These are phyloP conservation scores for Passerculus sandwichensis DNA, from an alignment of 2,797 vertebrate genomes.

Conservation along the genomic window DNA sequence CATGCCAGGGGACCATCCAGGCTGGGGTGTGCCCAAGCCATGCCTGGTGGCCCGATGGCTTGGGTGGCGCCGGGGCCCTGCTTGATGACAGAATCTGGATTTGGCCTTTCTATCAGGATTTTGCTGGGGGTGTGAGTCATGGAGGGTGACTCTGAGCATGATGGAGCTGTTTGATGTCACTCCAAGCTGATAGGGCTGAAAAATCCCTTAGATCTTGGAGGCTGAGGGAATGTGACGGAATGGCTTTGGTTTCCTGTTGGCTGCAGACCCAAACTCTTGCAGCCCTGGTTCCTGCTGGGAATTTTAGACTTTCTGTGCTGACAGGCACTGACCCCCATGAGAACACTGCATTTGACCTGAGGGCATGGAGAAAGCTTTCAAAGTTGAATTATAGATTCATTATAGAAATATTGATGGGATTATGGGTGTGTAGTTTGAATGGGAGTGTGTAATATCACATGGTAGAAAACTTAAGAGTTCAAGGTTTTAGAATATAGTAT, in stretches of 20 bases:
- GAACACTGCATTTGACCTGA: background rate
- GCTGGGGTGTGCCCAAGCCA: background rate
- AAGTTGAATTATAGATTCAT: background rate
- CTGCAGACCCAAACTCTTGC: background rate
- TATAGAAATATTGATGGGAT: background rate
- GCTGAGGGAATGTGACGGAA: background rate
- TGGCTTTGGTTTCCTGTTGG: background rate
- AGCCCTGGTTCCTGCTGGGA: background rate
- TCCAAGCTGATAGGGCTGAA: background rate
- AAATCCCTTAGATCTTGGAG: background rate
- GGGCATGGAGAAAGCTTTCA: background rate
- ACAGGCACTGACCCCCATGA: background rate
- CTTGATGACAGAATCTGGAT: background rate
- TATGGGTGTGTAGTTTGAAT: background rate
- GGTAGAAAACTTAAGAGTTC: background rate
- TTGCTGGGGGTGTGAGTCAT: background rate
- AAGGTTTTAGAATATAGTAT: background rate
- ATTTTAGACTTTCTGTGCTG: background rate
- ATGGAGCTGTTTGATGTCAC: background rate
- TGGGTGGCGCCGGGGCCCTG: background rate
- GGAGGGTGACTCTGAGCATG: rapidly evolving
- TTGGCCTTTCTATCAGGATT: background rate
- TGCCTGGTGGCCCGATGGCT: background rate
- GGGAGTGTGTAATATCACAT: background rate
- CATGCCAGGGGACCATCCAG: background rate